Base-by-base conservation (phyloP, 1,140 invertebrate species). In the Parasteatoda tepidariorum region DNA sequence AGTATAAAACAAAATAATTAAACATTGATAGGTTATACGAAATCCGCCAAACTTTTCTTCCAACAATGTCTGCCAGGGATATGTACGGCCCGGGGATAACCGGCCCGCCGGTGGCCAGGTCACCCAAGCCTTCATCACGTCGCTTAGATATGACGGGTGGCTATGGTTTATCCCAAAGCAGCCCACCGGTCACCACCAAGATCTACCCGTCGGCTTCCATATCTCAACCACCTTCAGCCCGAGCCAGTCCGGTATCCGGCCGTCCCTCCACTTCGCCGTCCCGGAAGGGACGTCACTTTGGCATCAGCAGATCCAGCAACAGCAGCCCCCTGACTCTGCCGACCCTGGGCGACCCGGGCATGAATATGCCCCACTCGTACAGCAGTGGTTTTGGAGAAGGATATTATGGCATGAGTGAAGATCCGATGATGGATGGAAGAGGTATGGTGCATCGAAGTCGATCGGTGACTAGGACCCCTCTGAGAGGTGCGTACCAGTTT, bases 341-440 rank as follows among this genome's bases (percentile, higher is more conserved):
- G 18, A 30, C 84, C 66, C n/a, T 67, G 31, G 28, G 22, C 28
- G 74, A 76, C 26, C 74, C 74, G 33, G 74, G 74, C 34, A 31
- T 61, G 54, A 24, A 70, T 57, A 26, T 86, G 70, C 84, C 84
- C 26, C 79, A 83, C 30, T 86, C 85, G 24, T 75, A 83, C 59
- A 83, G 78, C 41, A 84, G 62, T 34, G 71, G 76, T 11, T 75
- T 33, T 18, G 76, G 48, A 33, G 76, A 68, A 22, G 41, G 31
- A 31, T 84, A 85, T 22, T 92, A 93, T 88, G 48, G 64, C 2
- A 41, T 55, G 9, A 30, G 22, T 15, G 78, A 82, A 2, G 92
- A 92, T 89, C 93, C 94, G 87, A 93, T 94, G 85, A 91, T 93
- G 85, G 92, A 90, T 82, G 94, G 93, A 89, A 93, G 93, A 83